phyloP scores from a whole-genome alignment of 1,140 invertebrate genomes.

The Steinernema feltiae region DNA sequence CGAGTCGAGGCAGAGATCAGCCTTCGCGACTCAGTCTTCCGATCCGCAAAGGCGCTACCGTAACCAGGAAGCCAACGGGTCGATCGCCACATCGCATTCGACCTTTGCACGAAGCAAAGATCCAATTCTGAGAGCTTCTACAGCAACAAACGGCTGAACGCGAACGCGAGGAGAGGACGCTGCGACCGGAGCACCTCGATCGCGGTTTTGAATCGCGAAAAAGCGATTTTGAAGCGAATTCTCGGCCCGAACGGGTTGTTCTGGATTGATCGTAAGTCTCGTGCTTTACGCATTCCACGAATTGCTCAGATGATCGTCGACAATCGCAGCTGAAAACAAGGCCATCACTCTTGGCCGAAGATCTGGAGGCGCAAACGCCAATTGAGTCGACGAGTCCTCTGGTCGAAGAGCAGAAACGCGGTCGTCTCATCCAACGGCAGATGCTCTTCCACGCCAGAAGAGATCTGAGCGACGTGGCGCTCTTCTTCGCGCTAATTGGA shows the following conservation, averaged over 20 bases:
- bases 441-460: conserved; percentile 45
- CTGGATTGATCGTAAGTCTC: conserved; percentile 29
- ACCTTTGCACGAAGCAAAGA: conserved; percentile 26
- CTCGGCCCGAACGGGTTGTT: conserved; percentile 46
- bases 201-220: conserved; percentile 41
- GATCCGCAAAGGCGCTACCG: too few species aligned
- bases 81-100: too few species aligned
- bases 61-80: too few species aligned
- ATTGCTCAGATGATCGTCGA: conserved; percentile 45
- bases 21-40: too few species aligned
- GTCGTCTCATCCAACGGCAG: conserved; percentile 51
- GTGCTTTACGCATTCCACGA: background rate
- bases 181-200: conserved; percentile 30
- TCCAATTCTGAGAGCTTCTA: conserved; percentile 34
- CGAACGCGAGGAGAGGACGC: background rate
- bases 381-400: conserved; percentile 39
- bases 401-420: conserved; percentile 51
- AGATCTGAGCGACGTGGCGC: conserved; percentile 46
- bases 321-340: conserved; percentile 44
- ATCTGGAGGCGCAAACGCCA: conserved; percentile 37
- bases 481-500: conserved; percentile 52
- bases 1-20: too few species aligned
- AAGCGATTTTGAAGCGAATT: conserved; percentile 45
- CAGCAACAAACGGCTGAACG: conserved; percentile 9
- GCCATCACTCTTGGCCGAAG: conserved; percentile 45